Base-by-base conservation (phyloP, 1,140 invertebrate genomes). In the Rhysida immarginata region DNA sequence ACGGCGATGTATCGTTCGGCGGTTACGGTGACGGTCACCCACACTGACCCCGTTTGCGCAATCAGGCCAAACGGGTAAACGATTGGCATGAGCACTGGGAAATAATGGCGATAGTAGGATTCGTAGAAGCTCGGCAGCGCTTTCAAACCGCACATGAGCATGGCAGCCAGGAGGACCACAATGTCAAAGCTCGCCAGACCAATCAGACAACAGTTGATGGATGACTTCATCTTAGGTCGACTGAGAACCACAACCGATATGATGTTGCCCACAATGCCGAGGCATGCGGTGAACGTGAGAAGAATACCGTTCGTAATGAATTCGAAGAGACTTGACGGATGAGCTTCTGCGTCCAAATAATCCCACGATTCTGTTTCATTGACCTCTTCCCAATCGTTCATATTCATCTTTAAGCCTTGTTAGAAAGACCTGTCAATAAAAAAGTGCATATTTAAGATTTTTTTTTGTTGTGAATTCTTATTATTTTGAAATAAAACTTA, bases 1-100 rank as follows among this genome's bases (percentile, higher is more conserved):
- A 98, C 94, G 1, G 93, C 94, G 42, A 97, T 86, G 73, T 92
- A 97, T 46, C 94, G 77, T 70, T 98, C 94, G 61, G 96, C 77
- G 0, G 94, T 96, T 41, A 97, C 94, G 1, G 88, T 89, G 46
- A 97, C 79, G 0, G 94, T 96, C 59, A 96, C 77, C 74, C 96
- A 98, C 45, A 95, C 88, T 18, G 89, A 92, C 26, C 88, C 89
- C 41, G 91, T 94, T 68, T 90, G 62, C 16, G 88, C 85, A 3
- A 85, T 85, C 63, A 88, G 78, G 1, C 85, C 88, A 14, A 95
- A 68, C 0, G 92, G 91, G 68, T 88, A 97, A 2, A 90, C 77
- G 57, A 83, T 81, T 1, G 81, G 81, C 16, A 87, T 85, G 58
- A 91, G 78, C 59, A 81, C 81, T 24, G 87, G 86, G 68, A 83